Evolutionary conservation across 2,797 vertebrate genomes (phyloP), one percentile per base, ranked within the genome.

Genomic region (Chiloscyllium punctatum): DNA sequence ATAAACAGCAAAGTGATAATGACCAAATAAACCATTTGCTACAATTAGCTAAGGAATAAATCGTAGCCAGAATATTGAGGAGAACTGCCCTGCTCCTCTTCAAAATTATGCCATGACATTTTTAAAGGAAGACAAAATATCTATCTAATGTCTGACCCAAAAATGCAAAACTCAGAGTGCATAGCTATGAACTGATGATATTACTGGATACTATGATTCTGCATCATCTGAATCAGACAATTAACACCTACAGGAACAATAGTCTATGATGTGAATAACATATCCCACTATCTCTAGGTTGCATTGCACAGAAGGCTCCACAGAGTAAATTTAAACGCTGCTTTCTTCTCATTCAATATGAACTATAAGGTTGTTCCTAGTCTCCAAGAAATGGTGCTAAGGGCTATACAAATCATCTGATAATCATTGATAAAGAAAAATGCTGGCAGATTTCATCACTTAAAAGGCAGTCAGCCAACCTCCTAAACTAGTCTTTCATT

Each of bases 401-500:
- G 84, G 62, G 96, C 95, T 96, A 9, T 88, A 72, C 88, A 95
- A 96, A 88, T 96, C 90, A 96, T 95, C 84, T 96, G 95, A 96
- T 95, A 53, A 94, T 62, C 96, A 84, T 96, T 96, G 96, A 96
- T 96, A 96, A 96, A 91, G 88, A 82, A 96, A 71, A 96, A 96
- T 82, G 72, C 96, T 96, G 95, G 95, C 77, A 96, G 95, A 95
- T 97, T 97, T 97, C 96, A 96, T 96, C 96, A 96, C 96, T 42
- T 33, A 95, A 72, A 86, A 95, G 87, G 96, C 95, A 96, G 66
- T 74, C 95, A 48, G 77, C 96, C 95, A 96, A 95, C 95, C 88
- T 96, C 95, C 68, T 96, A 96, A 96, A 95, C 95, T 96, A 95
- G 87, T 97, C 97, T 97, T 97, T 97, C 96, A 97, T 95, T 96